A percentile compares a stretch with the other conserved stretches of the same genome.
These are phyloP conservation scores for Galeopterus variegatus DNA, from an alignment of 2,113 vertebrate species.

Conservation along the genomic window DNA sequence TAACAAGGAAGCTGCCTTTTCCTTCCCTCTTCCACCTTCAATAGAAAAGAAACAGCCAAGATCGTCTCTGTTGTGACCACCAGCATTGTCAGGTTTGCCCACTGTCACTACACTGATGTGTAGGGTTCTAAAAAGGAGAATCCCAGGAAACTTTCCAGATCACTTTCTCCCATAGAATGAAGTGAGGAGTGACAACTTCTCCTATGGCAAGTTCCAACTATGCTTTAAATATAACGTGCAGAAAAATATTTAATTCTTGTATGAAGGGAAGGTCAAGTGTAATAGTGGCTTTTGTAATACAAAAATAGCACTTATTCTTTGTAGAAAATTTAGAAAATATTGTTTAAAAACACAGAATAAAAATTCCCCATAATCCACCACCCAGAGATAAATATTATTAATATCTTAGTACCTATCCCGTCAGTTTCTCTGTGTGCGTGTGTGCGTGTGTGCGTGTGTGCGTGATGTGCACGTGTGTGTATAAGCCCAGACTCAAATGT, in stretches of 20 bases:
- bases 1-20: background rate
- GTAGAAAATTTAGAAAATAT: background rate
- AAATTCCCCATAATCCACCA: background rate
- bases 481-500: background rate
- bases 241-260: background rate
- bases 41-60: background rate
- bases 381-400: background rate
- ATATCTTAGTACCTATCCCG: background rate
- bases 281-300: background rate
- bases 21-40: background rate
- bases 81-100: background rate
- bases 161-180: background rate
- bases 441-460: too few relatives aligned
- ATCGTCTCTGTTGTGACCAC: background rate
- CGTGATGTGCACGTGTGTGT: background rate
- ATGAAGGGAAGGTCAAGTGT: background rate
- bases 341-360: conserved; percentile 27
- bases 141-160: background rate
- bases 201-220: background rate
- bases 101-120: background rate
- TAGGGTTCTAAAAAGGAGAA: background rate
- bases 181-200: background rate
- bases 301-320: background rate
- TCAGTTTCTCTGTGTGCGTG: background rate
- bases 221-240: background rate